A percentile compares a stretch with the other conserved stretches of the same genome.
phyloP scores from a whole-genome alignment of 2,113 vertebrate genomes.

The Hippocampus guttulatus region DNA sequence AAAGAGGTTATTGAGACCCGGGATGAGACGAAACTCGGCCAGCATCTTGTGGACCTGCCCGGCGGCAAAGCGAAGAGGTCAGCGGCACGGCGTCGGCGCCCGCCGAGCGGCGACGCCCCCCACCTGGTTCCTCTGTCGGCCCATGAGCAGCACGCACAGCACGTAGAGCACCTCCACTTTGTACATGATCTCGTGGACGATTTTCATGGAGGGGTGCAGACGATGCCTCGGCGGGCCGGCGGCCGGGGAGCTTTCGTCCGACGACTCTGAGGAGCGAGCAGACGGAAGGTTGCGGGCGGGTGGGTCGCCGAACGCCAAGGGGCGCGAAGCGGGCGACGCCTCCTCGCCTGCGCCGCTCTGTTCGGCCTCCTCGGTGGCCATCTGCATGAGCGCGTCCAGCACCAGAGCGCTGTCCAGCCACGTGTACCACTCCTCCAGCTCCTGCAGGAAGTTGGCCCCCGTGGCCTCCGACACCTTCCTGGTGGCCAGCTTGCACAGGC shows the following conservation, averaged over 20 bases:
- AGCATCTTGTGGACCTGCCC: slow-evolving; percentile 95
- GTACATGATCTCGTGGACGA: slow-evolving; percentile 99
- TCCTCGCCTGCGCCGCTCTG: slow-evolving; percentile 88
- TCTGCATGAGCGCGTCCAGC: slow-evolving; percentile 93
- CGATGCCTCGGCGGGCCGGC: slow-evolving; percentile 84
- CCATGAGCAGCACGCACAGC: slow-evolving; percentile 95
- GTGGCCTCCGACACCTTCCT: slow-evolving; percentile 92
- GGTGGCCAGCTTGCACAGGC: slow-evolving; percentile 92
- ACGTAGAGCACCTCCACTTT: slow-evolving; percentile 98
- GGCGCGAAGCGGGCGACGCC: neutral
- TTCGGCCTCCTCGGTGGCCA: slow-evolving; percentile 91
- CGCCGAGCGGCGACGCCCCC: neutral
- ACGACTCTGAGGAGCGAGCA: slow-evolving; percentile 74
- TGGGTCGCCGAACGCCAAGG: neutral
- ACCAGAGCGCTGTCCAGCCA: slow-evolving; percentile 96
- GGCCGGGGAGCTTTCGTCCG: slow-evolving; percentile 87
- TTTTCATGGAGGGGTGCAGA: slow-evolving; percentile 98
- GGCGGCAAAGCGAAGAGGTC: neutral
- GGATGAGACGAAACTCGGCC: slow-evolving; percentile 93
- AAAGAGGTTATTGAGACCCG: slow-evolving; percentile 95
- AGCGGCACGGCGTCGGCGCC: neutral
- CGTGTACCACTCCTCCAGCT: slow-evolving; percentile 96
- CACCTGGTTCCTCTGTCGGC: slow-evolving; percentile 95
- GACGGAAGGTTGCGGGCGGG: neutral
- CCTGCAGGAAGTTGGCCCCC: slow-evolving; percentile 88